Percentiles rank a stretch among this genome's conserved stretches.
Conservation (phyloP, 1,140 invertebrate genomes). For the Pseudoatta argentina region DNA sequence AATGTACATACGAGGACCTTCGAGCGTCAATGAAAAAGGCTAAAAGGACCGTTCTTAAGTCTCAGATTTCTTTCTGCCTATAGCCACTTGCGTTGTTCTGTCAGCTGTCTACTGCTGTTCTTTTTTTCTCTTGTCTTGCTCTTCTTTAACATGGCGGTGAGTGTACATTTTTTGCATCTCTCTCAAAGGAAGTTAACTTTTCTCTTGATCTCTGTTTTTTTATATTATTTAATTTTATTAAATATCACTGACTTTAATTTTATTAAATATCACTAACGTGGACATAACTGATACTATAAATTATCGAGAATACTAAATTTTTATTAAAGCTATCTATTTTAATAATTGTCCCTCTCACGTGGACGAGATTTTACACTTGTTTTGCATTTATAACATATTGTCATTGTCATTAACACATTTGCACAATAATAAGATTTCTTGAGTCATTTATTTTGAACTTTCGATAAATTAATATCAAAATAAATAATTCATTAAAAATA, state of each 20-base stretch:
- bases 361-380: constrained; percentile 31
- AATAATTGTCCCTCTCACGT: constrained; percentile 18
- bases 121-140: not conserved
- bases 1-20: too few species aligned
- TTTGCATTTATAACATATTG: constrained; percentile 66
- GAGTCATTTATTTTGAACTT: not conserved
- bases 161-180: constrained; percentile 63
- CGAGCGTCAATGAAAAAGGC: too few species aligned
- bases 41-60: too few species aligned
- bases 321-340: not conserved
- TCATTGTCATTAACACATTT: not conserved
- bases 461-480: not conserved
- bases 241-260: constrained; percentile 5
- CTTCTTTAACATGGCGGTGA: constrained; percentile 81
- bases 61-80: too few species aligned
- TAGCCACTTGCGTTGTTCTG: too few species aligned
- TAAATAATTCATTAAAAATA: constrained; percentile 23
- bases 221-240: constrained; percentile 64
- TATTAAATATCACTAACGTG: not conserved
- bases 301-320: constrained; percentile 58
- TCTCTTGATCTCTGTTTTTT: constrained; percentile 70
- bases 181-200: constrained; percentile 6
- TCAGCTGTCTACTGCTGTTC: too few species aligned
- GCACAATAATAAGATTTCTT: not conserved
- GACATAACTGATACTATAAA: constrained; percentile 13